Evolutionary conservation across 1,140 invertebrate genomes (phyloP).

Genomic region (Sitodiplosis mosellana): DNA sequence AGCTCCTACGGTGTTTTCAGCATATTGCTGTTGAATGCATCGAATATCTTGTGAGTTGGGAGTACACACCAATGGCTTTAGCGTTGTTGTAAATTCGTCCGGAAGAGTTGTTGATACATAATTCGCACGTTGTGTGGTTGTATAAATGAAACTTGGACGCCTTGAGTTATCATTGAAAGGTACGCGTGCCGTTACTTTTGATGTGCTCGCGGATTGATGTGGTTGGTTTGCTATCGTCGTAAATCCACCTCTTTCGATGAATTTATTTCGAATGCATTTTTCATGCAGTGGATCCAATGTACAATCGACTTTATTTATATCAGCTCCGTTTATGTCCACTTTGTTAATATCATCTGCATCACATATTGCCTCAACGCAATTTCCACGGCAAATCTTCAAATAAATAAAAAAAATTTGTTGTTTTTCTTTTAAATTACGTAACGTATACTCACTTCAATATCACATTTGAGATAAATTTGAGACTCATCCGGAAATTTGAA

Average conservation of each 20-base stretch:
- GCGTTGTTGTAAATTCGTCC: background rate
- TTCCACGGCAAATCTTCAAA: slow-evolving; percentile 19
- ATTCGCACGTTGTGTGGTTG: too few species aligned
- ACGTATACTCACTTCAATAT: slow-evolving; percentile 36
- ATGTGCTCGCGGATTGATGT: too few species aligned
- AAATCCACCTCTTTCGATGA: background rate
- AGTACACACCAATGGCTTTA: background rate
- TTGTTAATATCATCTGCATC: slow-evolving; percentile 4
- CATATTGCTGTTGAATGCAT: background rate
- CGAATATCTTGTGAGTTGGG: background rate
- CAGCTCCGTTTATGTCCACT: background rate
- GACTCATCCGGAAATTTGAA: slow-evolving; percentile 54
- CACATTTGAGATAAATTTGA: slow-evolving; percentile 55
- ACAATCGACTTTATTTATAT: background rate
- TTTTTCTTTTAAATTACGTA: background rate
- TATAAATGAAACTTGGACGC: too few species aligned
- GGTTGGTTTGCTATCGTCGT: background rate
- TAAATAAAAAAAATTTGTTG: slow-evolving; percentile 9
- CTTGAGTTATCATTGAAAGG: too few species aligned
- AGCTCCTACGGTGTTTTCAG: too few species aligned
- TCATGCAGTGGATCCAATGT: background rate
- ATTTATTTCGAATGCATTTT: background rate
- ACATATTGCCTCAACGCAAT: slow-evolving; percentile 16
- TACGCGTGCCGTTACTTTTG: too few species aligned
- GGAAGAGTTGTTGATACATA: too few species aligned